phyloP scores from a whole-genome alignment of 1,140 invertebrate species.

The Aporrectodea caliginosa region DNA sequence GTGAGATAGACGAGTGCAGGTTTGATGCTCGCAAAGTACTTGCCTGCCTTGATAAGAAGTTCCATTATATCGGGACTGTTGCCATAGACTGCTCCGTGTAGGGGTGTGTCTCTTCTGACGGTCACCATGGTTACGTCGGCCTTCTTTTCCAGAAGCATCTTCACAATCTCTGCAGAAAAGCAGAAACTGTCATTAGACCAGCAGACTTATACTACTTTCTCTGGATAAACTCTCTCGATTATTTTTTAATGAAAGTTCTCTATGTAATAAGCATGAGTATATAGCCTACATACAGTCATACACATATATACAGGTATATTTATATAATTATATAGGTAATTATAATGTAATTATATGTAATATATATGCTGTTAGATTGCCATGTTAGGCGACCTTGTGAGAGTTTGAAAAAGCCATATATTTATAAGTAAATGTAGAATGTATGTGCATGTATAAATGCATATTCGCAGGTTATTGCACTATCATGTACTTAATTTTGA shows the following conservation, averaged over 20 bases:
- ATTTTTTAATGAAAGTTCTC: not conserved
- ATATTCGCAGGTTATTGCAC: too few relatives aligned
- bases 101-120: conserved; percentile 38
- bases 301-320: not conserved
- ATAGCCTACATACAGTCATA: not conserved
- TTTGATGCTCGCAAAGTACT: conserved; percentile 1
- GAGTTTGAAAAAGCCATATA: not conserved
- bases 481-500: too few relatives aligned
- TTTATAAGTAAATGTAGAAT: not conserved
- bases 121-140: conserved; percentile 40
- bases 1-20: not conserved
- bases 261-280: not conserved
- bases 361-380: not conserved
- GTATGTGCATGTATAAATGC: too few relatives aligned
- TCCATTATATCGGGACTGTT: conserved; percentile 41
- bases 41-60: conserved; percentile 44
- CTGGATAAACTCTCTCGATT: too few relatives aligned
- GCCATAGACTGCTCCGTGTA: conserved; percentile 48
- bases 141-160: conserved; percentile 39
- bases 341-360: not conserved
- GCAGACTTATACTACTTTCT: too few relatives aligned
- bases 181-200: too few relatives aligned
- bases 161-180: conserved; percentile 26
- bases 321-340: not conserved
- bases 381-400: not conserved